A percentile compares a stretch with the other conserved stretches of the same genome.
Conservation (phyloP, 2,113 vertebrate species). For the Stictonetta naevosa region DNA sequence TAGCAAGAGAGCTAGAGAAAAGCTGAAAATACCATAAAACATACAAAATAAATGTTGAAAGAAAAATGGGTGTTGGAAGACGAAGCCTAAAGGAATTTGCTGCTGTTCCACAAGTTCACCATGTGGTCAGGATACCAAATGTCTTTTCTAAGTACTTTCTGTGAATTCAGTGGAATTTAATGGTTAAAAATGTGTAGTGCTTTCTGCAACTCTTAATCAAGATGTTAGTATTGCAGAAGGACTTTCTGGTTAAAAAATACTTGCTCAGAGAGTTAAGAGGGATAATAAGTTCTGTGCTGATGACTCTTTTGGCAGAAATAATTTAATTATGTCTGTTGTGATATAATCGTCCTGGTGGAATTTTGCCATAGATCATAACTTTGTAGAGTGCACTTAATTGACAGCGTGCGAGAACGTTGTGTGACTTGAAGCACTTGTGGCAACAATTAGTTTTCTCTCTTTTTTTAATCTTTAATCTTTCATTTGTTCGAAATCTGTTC, state of each 20-base stretch:
- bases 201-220: not conserved
- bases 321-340: constrained; percentile 47
- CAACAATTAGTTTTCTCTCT: not conserved
- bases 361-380: constrained; percentile 36
- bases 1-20: not conserved
- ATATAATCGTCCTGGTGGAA: constrained; percentile 25
- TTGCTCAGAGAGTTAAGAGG: not conserved
- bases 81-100: not conserved
- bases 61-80: not conserved
- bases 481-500: not conserved
- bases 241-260: not conserved
- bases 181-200: not conserved
- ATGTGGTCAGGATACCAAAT: not conserved
- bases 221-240: not conserved
- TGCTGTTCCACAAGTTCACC: not conserved
- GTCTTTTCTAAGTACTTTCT: not conserved
- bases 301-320: constrained; percentile 50
- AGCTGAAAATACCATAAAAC: not conserved
- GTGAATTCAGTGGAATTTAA: not conserved
- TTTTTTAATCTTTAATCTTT: not conserved
- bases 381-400: constrained; percentile 43
- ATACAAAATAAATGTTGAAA: not conserved
- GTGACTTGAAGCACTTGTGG: not conserved
- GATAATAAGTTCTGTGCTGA: not conserved
- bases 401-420: not conserved